Base-by-base conservation (phyloP, 2,113 vertebrate genomes). In the Oenanthe melanoleuca region DNA sequence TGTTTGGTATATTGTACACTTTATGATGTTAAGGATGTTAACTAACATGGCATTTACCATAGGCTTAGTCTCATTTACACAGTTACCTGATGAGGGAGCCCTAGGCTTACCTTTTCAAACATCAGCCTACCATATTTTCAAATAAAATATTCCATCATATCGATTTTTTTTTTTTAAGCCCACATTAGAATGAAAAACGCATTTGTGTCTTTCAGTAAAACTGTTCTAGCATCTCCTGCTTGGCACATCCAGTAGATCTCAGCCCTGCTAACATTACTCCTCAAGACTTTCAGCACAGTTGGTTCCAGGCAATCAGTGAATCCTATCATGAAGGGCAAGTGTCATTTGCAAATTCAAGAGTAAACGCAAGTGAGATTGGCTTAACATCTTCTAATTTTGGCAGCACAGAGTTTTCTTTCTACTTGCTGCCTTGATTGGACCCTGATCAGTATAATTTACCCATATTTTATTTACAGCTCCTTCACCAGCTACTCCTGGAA, bases 51-150 rank as follows among this genome's bases (percentile, higher is more conserved):
- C 0, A 3, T 91, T 93, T 85, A 80, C 67, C 79, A 69, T 11
- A 34, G 23, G 42, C 15, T 56, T 67, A 16, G 53, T 60, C 79
- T 82, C 70, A 82, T 77, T 93, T 92, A 93, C 47, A 56, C 28
- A 70, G 44, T 50, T 60, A 73, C 85, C 95, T 96, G 94, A 86
- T 83, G 96, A 96, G 95, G 94, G 93, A 97, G 91, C 89, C 78
- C 93, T 86, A 65, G 38, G 33, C 52, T 92, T 82, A 82, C 19
- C 65, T 82, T 95, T 88, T 89, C 75, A 73, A 80, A 66, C 20
- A 77, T 9, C 45, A 90, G 13, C 8, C 52, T 49, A 63, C 47
- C 82, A 80, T 56, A 73, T 77, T 89, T 91, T 77, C 28, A 47
- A 70, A 65, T 4, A 74, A 94, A 79, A 86, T 80, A 93, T 47